Evolutionary conservation across 2,888 invertebrate genomes (phyloP), one percentile per base, ranked within the genome.

Genomic region (Lasioglossum leucozonium): DNA sequence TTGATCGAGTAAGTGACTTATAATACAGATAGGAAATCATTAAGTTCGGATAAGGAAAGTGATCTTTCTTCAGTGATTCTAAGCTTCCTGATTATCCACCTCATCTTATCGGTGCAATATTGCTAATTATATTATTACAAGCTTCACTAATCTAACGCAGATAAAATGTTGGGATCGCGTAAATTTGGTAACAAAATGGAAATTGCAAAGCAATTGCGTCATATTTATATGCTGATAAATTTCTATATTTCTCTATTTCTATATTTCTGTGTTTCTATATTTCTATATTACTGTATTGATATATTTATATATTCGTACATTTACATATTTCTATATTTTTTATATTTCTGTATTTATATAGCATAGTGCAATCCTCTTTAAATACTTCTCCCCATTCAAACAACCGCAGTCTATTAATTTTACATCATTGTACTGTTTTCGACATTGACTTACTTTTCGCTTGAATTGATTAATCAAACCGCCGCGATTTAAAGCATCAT

Each of bases 1-100:
- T 65, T 67, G 34, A 51, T 77, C 67, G 47, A 44, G 18, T 34
- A 26, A 67, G 44, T 18, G n/a, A 77, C 65, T 77, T 51, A 26
- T 47, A 47, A 67, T 51, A 69, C 37, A 26, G 37, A 47, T 37
- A 37, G 76, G 47, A 69, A 51, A 37, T 40, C 22, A 74, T 72
- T 42, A 26, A 30, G 30, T 22, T 72, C 10, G 26, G n/a, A 58
- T 30, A 75, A 44, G 8, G 51, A 34, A 51, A 51, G 18, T 5
- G 47, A 51, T 44, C n/a, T 26, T 67, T 37, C 37, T 67, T 51
- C 37, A 26, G 4, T 37, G 37, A 44, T 37, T 51, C 8, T 18
- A 18, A 67, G 26, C 26, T 26, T 18, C 75, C 40, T 30, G 42
- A 62, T 44, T 44, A 30, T 30, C 40, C 26, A 0, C 30, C 34